These are phyloP conservation scores for Lomographa bimaculata DNA, from an alignment of 2,888 invertebrate species.

Conservation along the genomic window DNA sequence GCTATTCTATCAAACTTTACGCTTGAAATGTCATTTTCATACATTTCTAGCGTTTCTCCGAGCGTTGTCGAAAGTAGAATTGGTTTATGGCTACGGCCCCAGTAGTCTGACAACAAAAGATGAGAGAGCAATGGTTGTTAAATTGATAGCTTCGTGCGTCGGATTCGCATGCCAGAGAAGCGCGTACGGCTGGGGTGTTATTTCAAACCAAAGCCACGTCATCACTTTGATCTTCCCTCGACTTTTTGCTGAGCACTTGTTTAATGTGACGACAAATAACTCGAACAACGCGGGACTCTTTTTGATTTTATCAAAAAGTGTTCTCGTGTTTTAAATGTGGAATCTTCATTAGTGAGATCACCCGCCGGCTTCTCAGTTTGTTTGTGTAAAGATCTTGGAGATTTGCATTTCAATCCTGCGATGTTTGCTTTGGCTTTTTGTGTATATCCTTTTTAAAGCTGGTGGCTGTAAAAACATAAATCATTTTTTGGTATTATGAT, in stretches of 20 bases:
- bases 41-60: no score
- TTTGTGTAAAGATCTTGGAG: slow-evolving; percentile 43
- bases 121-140: slow-evolving; percentile 27
- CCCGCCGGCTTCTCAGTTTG: slow-evolving; percentile 47
- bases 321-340: slow-evolving; percentile 65
- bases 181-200: slow-evolving; percentile 58
- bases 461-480: slow-evolving; percentile 11
- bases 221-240: slow-evolving; percentile 73
- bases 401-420: slow-evolving; percentile 45
- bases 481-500: slow-evolving; percentile 11
- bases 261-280: slow-evolving; percentile 82
- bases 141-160: slow-evolving; percentile 25
- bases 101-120: slow-evolving; percentile 12
- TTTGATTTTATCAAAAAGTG: slow-evolving; percentile 70
- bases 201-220: slow-evolving; percentile 70
- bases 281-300: slow-evolving; percentile 68
- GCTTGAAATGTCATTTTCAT: no score
- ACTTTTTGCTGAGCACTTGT: slow-evolving; percentile 76
- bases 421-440: slow-evolving; percentile 42
- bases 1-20: no score
- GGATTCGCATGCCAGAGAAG: slow-evolving; percentile 45
- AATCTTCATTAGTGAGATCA: slow-evolving; percentile 77
- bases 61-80: no score
- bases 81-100: no score
- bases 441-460: slow-evolving; percentile 31